phyloP scores from a whole-genome alignment of 2,888 invertebrate species.

The Lamellibrachia columna region DNA sequence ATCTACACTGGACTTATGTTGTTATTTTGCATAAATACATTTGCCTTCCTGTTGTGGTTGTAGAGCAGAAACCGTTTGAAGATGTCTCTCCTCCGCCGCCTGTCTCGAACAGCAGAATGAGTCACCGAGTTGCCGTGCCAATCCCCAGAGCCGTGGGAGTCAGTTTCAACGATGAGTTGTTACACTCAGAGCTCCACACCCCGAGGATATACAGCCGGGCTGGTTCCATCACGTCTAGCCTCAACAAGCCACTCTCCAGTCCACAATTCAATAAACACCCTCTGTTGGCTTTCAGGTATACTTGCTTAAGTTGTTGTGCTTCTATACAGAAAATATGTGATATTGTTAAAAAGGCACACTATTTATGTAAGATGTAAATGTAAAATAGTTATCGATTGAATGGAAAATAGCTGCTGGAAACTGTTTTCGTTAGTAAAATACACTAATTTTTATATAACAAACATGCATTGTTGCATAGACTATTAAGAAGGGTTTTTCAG shows the following conservation, averaged over 20 bases:
- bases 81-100: not conserved
- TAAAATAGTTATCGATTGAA: not conserved
- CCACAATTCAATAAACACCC: not conserved
- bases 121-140: constrained; percentile 55
- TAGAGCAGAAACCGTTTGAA: not conserved
- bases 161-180: constrained; percentile 56
- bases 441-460: not conserved
- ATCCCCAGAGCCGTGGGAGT: constrained; percentile 59
- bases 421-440: not conserved
- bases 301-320: not conserved
- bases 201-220: constrained; percentile 26
- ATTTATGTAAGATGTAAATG: not conserved
- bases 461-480: too few relatives aligned
- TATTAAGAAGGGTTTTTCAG: too few relatives aligned
- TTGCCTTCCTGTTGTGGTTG: not conserved
- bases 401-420: not conserved
- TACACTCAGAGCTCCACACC: constrained; percentile 34
- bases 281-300: not conserved
- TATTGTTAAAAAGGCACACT: not conserved
- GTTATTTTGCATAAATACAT: too few relatives aligned
- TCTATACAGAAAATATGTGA: not conserved
- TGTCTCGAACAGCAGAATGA: constrained; percentile 20
- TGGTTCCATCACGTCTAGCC: constrained; percentile 25
- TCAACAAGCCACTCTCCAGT: constrained; percentile 22
- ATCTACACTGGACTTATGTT: too few relatives aligned